A percentile compares a stretch with the other conserved stretches of the same genome.
Evolutionary conservation across 2,113 vertebrate species (phyloP).

Genomic region (Phrynosoma blainvillii): DNA sequence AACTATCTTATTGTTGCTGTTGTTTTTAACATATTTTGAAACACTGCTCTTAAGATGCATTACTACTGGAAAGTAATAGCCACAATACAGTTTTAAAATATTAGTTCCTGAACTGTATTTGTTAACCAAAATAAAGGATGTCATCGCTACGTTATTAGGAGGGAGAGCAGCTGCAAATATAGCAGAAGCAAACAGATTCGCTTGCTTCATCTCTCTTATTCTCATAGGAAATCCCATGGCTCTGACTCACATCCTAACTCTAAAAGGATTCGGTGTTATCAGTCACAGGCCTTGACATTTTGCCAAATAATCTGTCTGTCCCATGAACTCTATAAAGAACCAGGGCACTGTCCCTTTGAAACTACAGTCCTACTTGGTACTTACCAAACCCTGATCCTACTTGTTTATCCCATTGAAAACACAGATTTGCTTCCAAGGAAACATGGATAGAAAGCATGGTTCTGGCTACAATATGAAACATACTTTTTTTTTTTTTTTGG

Average conservation of each 20-base stretch:
- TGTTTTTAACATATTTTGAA: not conserved
- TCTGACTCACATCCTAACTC: accelerated
- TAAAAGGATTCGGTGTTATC: constrained; percentile 5
- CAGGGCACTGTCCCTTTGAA: not conserved
- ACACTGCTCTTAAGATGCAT: not conserved
- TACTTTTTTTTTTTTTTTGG: not conserved
- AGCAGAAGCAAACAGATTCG: not conserved
- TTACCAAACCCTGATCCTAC: too few species aligned
- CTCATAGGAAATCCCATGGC: not conserved
- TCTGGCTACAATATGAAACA: not conserved
- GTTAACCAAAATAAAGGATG: not conserved
- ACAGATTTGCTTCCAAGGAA: not conserved
- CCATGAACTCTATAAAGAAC: constrained; percentile 14
- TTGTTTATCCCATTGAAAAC: not conserved
- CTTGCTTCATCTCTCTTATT: not conserved
- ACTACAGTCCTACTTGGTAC: not conserved
- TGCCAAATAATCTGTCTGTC: not conserved
- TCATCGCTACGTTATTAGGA: not conserved
- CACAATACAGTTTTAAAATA: not conserved
- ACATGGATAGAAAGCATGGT: not conserved
- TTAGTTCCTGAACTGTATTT: not conserved
- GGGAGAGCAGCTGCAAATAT: constrained; percentile 9
- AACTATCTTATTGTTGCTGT: not conserved
- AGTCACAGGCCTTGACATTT: accelerated
- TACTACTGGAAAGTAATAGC: not conserved